A percentile compares a stretch with the other conserved stretches of the same genome.
Evolutionary conservation across 2,113 vertebrate species (phyloP).

Genomic region (Argyrosomus japonicus): DNA sequence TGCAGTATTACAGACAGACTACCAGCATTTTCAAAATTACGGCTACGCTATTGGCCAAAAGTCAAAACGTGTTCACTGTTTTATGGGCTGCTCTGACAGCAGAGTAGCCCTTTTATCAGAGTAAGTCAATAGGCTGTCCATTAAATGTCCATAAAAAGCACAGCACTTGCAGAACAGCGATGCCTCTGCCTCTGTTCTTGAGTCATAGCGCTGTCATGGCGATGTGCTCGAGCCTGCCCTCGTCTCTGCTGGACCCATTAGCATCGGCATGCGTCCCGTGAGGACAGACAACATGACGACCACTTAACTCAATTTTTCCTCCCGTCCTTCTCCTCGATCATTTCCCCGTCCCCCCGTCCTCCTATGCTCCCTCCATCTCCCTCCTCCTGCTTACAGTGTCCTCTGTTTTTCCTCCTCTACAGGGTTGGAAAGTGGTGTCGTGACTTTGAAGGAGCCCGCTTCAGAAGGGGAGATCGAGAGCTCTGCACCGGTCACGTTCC

Average conservation of each 20-base stretch:
- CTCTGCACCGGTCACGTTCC: constrained; percentile 88
- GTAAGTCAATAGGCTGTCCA: constrained; percentile 52
- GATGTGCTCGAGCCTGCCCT: constrained; percentile 20
- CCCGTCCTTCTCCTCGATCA: constrained; percentile 44
- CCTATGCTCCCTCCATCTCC: not conserved
- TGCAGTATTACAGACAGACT: not conserved
- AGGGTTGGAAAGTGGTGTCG: constrained; percentile 94
- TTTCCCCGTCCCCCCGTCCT: not conserved
- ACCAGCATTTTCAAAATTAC: not conserved
- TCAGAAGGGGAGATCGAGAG: constrained; percentile 90
- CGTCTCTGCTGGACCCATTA: constrained; percentile 52
- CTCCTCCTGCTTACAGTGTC: constrained; percentile 23
- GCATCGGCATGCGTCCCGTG: constrained; percentile 2
- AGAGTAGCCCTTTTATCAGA: constrained; percentile 31
- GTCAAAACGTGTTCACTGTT: constrained; percentile 26
- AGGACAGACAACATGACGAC: constrained; percentile 34
- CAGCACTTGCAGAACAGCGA: constrained; percentile 16
- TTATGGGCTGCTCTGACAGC: constrained; percentile 44
- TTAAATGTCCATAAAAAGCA: constrained; percentile 60
- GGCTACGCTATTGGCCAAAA: not conserved
- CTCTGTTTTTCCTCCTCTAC: constrained; percentile 44
- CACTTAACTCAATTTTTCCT: constrained; percentile 69
- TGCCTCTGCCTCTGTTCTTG: constrained; percentile 2
- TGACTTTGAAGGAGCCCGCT: constrained; percentile 90
- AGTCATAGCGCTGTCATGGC: constrained; percentile 33